Base-by-base conservation (phyloP, 1,140 invertebrate species). In the Lordiphosa stackelbergi region DNA sequence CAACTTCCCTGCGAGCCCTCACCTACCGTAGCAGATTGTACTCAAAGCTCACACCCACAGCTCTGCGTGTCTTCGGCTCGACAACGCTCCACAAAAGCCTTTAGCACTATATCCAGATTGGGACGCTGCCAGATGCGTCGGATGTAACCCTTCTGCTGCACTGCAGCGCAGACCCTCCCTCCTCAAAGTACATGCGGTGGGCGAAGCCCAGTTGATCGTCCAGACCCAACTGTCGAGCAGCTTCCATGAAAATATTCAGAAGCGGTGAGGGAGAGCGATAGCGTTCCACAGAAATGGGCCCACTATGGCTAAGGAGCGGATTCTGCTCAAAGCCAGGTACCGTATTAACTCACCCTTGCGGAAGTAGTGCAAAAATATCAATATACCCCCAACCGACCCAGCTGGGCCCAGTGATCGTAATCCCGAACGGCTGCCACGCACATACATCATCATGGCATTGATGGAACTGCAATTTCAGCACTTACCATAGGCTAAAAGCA, bases 391-490 rank as follows among this genome's bases (percentile, higher is more conserved):
- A 96, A 10, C 91, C 94, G 2, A 66, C 91, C 94, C 86, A 92
- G 74, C 34, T 88, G 87, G 13, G 91, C 91, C 95, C 95, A 98
- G 10, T 90, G 85, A 78, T 98, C 94, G 78, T 97, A 98, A 88
- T 97, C 96, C 3, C 87, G 88, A n/a, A 35, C 90, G 91, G 88
- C 97, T 96, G 0, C 96, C 96, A 24, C 96, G 88, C 0, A 96
- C 91, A 68, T 97, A 97, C 35, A 96, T 90, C n/a, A n/a, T n/a
- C 95, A 97, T 97, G 3, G 94, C 95, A 81, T 97, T 97, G 9
- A 97, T 87, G 3, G 92, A 92, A 66, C 94, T 95, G 2, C 92
- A 93, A 2, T 7, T 96, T 96, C 4, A 96, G 81, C 34, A 94
- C 93, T 87, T 93, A n/a, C n/a, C n/a, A n/a, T 94, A 5, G 94